phyloP scores from a whole-genome alignment of 1,140 invertebrate genomes.

The Nixonia krombeini region DNA sequence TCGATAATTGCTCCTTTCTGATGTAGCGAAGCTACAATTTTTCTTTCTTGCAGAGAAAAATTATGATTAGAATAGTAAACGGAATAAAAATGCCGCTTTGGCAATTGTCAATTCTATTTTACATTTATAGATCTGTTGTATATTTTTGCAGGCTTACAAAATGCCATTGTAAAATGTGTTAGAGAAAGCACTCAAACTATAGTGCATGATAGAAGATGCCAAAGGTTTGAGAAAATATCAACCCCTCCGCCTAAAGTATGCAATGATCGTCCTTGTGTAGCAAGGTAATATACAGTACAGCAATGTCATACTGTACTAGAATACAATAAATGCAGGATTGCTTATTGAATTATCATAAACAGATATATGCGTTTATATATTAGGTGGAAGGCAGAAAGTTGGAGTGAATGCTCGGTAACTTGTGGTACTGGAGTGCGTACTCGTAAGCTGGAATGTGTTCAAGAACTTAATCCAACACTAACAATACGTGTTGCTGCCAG shows the following conservation, averaged over 20 bases:
- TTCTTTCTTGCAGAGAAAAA: not conserved
- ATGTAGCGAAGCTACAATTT: not conserved
- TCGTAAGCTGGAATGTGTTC: slow-evolving; percentile 71
- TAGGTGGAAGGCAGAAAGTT: slow-evolving; percentile 60
- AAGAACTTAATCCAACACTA: slow-evolving; percentile 67
- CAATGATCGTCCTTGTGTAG: slow-evolving; percentile 80
- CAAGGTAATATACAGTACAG: slow-evolving; percentile 72
- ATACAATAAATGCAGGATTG: not conserved
- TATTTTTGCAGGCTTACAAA: slow-evolving; percentile 43
- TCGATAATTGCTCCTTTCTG: slow-evolving; percentile 27
- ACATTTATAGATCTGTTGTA: no score
- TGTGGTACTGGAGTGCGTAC: slow-evolving; percentile 79
- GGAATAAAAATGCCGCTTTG: no score
- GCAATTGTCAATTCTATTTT: no score
- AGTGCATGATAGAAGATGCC: slow-evolving; percentile 76
- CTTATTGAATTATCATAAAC: not conserved
- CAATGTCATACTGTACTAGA: slow-evolving; percentile 23
- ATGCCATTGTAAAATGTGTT: slow-evolving; percentile 51
- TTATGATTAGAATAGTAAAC: no score
- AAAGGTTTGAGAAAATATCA: slow-evolving; percentile 65
- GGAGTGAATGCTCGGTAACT: slow-evolving; percentile 76
- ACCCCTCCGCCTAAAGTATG: slow-evolving; percentile 76
- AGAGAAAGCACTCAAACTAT: slow-evolving; percentile 49
- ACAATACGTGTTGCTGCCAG: slow-evolving; percentile 69
- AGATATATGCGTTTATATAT: slow-evolving; percentile 11